These are phyloP conservation scores for Pantherophis vulpinus DNA, from an alignment of 2,797 vertebrate species.

Conservation along the genomic window DNA sequence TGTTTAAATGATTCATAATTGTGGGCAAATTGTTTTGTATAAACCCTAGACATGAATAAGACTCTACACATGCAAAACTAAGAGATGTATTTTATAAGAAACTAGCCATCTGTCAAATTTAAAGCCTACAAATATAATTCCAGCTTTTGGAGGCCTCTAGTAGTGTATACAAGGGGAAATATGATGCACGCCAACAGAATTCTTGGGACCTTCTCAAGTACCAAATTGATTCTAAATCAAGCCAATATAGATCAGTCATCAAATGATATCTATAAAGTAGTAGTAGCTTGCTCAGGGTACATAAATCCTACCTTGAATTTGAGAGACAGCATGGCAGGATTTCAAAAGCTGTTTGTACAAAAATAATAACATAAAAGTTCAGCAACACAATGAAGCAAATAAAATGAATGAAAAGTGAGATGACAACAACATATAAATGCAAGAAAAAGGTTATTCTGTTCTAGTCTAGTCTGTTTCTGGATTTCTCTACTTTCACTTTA, in stretches of 20 bases:
- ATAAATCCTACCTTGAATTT: constrained; percentile 93
- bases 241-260: not conserved
- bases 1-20: not conserved
- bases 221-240: not conserved
- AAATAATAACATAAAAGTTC: constrained; percentile 83
- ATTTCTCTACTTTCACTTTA: constrained; percentile 18
- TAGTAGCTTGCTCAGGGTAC: constrained; percentile 70
- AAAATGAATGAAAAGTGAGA: constrained; percentile 77
- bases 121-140: not conserved
- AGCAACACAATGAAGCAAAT: constrained; percentile 80
- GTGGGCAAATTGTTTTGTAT: not conserved
- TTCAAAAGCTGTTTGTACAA: constrained; percentile 98
- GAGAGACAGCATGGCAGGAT: constrained; percentile 98
- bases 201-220: not conserved
- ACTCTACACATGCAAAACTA: not conserved
- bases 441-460: constrained; percentile 59
- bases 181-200: not conserved
- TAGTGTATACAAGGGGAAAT: not conserved
- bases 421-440: constrained; percentile 71
- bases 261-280: constrained; percentile 53
- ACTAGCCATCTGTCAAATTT: not conserved
- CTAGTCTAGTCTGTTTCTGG: constrained; percentile 48
- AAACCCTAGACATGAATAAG: not conserved
- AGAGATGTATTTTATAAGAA: not conserved
- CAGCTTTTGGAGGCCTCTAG: not conserved